Percentiles rank a stretch among this genome's conserved stretches.
Conservation (phyloP, 2,797 vertebrate genomes). For the Hypotaenidia philippensis region DNA sequence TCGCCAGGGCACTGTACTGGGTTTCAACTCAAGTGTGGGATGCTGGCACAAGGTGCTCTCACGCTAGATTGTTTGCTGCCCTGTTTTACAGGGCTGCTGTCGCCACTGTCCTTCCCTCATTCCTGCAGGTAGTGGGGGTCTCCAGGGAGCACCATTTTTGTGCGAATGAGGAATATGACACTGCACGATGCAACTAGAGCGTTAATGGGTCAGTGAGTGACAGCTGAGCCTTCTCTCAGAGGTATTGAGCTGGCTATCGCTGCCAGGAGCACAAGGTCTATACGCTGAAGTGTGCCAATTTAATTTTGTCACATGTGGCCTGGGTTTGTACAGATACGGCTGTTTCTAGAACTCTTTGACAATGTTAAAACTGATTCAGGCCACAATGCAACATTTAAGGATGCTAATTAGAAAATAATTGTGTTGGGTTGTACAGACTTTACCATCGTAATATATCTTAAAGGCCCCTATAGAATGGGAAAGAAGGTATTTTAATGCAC, state of each 20-base stretch:
- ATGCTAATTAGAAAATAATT: slow-evolving; percentile 75
- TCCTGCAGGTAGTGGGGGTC: slow-evolving; percentile 76
- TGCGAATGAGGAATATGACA: slow-evolving; percentile 76
- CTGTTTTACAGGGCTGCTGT: slow-evolving; percentile 67
- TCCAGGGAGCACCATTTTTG: slow-evolving; percentile 76
- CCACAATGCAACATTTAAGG: slow-evolving; percentile 64
- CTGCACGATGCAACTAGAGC: slow-evolving; percentile 69
- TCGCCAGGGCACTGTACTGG: neutral
- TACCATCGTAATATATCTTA: neutral
- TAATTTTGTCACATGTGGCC: slow-evolving; percentile 78
- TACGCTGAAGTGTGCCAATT: slow-evolving; percentile 77
- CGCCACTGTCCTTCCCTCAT: slow-evolving; percentile 67
- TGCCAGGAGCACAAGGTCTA: slow-evolving; percentile 78
- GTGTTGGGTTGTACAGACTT: slow-evolving; percentile 36
- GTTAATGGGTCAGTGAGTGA: slow-evolving; percentile 84
- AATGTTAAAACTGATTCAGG: slow-evolving; percentile 42
- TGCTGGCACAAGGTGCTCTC: neutral
- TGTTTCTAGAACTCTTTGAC: slow-evolving; percentile 59
- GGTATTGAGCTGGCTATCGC: slow-evolving; percentile 61
- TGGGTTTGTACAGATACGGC: slow-evolving; percentile 70
- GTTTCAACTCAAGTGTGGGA: slow-evolving; percentile 34
- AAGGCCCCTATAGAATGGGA: slow-evolving; percentile 38
- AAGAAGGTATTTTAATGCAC: slow-evolving; percentile 33
- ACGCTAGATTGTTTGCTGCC: neutral
- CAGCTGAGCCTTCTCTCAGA: slow-evolving; percentile 83